Evolutionary conservation across 2,888 invertebrate species (phyloP), one percentile per base, ranked within the genome.

Genomic region (Dasypogon diadema): DNA sequence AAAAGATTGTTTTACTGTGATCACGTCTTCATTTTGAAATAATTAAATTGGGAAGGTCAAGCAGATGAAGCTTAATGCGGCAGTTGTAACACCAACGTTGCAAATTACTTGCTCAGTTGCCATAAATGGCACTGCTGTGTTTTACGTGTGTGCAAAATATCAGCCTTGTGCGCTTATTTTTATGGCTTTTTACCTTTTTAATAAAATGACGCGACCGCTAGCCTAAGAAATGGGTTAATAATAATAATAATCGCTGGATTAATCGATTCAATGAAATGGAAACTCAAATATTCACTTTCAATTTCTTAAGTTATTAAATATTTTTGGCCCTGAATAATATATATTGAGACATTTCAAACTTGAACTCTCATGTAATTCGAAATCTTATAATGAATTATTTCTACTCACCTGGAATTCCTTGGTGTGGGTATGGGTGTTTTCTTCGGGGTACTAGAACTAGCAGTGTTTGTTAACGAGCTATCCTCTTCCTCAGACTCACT

Each of bases 401-500:
- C 14, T 78, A 83, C 84, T 83, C 79, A 85, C 84, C 83, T 70
- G 78, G 80, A 82, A 63, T 81, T 81, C 75, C 86, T 79, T 18
- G 86, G 85, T 55, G 84, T 84, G 72, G 86, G 86, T 42, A 85
- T 81, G 2, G 85, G 85, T 3, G 81, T 81, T 76, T 81, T 82
- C 76, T 80, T 82, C 12, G 84, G 48, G 74, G 81, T 81, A n/a
- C 54, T 70, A 18, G 22, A 81, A 24, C 83, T 81, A 55, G 87
- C 87, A 76, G 89, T 88, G 72, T 90, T 90, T 30, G 88, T 87
- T 4, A 56, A 30, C 21, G 16, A 42, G 77, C 1, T 88, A 0
- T 78, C 78, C 4, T 80, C 81, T 79, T 91, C 91, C 80, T 92
- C 92, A 30, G 89, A 91, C 80, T 92, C 92, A 88, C 91, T 91